A percentile compares a stretch with the other conserved stretches of the same genome.
phyloP scores from a whole-genome alignment of 2,888 invertebrate genomes.

The Agrochola lychnidis region DNA sequence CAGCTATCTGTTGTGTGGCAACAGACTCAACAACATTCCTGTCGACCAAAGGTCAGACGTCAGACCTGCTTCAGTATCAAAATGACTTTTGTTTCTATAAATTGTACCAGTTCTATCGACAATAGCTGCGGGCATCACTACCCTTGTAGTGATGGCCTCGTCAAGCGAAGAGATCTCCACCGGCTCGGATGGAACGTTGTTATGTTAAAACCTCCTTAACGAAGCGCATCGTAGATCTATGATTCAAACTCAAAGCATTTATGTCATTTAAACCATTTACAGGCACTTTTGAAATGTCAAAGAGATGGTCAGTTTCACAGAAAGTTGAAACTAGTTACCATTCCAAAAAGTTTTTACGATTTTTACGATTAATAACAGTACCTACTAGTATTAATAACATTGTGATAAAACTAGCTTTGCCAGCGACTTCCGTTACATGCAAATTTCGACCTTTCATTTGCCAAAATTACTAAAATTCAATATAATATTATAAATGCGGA shows the following conservation, averaged over 20 bases:
- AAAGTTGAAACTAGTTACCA: no score
- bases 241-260: background rate
- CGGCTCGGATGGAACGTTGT: conserved; percentile 35
- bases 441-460: background rate
- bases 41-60: background rate
- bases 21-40: no score
- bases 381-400: background rate
- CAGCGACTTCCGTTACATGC: background rate
- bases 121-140: conserved; percentile 27
- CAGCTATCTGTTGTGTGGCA: background rate
- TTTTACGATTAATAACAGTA: no score
- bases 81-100: background rate
- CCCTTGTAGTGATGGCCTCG: conserved; percentile 26
- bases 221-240: conserved; percentile 17
- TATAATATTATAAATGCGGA: background rate
- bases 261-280: no score
- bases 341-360: no score
- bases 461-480: background rate
- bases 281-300: no score
- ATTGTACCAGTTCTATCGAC: conserved; percentile 18
- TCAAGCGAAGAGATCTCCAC: conserved; percentile 49
- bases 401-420: background rate
- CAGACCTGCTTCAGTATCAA: background rate
- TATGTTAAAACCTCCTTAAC: conserved; percentile 43
- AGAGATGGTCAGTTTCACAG: no score